Percentiles rank a stretch among this genome's conserved stretches.
Conservation (phyloP, 2,888 invertebrate species). For the Drepanosiphum platanoidis region DNA sequence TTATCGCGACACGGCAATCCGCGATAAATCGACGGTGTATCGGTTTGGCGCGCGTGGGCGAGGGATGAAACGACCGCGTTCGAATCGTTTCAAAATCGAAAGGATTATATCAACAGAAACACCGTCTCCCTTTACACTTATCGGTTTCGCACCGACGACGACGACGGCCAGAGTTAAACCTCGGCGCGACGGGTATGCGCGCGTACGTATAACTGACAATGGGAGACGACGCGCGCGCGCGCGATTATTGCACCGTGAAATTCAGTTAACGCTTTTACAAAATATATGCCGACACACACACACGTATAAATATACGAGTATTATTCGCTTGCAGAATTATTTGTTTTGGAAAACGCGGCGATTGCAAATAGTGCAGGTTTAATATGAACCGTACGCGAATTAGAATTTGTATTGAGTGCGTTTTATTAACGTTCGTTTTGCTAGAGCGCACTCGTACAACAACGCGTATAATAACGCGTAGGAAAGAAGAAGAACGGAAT, state of each 20-base stretch:
- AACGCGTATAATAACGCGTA: no score
- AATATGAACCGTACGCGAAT: background rate
- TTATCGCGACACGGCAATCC: slow-evolving; percentile 40
- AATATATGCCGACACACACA: no score
- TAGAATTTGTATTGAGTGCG: background rate
- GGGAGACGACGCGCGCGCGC: background rate
- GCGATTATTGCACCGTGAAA: no score
- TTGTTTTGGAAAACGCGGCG: background rate
- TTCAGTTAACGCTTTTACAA: no score
- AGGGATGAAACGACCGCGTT: no score
- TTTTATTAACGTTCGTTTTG: background rate
- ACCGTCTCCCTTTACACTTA: no score
- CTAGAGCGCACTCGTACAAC: no score
- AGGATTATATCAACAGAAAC: no score
- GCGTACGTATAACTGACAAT: background rate
- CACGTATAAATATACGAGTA: background rate
- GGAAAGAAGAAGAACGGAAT: background rate
- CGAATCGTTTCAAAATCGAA: no score
- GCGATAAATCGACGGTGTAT: slow-evolving; percentile 9
- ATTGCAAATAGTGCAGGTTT: background rate
- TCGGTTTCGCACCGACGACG: no score
- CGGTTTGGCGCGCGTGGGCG: no score
- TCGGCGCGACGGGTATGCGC: background rate
- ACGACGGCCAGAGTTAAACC: background rate
- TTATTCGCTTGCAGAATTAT: background rate